Evolutionary conservation across 2,113 vertebrate species (phyloP).

Genomic region (Pelusios castaneus): DNA sequence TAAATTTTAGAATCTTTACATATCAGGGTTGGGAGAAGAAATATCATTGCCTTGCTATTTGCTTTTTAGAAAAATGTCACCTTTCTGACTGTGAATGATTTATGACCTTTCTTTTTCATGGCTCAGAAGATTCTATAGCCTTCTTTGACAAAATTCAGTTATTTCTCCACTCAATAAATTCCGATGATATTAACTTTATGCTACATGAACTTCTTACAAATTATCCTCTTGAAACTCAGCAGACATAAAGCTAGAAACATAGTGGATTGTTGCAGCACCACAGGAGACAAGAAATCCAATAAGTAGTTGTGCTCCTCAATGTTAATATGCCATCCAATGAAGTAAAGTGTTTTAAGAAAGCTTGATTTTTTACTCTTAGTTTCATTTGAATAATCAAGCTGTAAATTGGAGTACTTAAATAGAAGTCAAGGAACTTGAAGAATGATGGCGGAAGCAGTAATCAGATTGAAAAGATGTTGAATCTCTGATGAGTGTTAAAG

Average conservation of each 20-base stretch:
- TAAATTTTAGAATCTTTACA: not conserved
- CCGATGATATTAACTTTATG: not conserved
- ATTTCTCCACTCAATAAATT: not conserved
- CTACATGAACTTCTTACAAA: not conserved
- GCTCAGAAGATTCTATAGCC: not conserved
- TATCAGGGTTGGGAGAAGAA: not conserved
- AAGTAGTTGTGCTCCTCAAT: not conserved
- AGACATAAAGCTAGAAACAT: not conserved
- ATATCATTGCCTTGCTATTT: not conserved
- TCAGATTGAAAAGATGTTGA: constrained; percentile 67
- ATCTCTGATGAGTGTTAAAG: constrained; percentile 64
- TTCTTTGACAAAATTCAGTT: not conserved
- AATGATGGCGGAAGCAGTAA: constrained; percentile 51
- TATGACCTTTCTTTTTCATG: not conserved
- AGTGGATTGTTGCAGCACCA: not conserved
- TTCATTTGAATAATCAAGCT: constrained; percentile 62
- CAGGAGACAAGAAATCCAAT: not conserved
- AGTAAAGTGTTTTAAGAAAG: not conserved
- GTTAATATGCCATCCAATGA: not conserved
- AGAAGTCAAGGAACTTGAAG: constrained; percentile 51
- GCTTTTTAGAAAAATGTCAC: not conserved
- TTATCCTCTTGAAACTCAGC: not conserved
- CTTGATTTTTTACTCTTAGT: constrained; percentile 23
- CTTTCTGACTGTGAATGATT: not conserved
- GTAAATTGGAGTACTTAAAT: constrained; percentile 56